Base-by-base conservation (phyloP, 1,140 invertebrate species). In the Euwallacea fornicatus region DNA sequence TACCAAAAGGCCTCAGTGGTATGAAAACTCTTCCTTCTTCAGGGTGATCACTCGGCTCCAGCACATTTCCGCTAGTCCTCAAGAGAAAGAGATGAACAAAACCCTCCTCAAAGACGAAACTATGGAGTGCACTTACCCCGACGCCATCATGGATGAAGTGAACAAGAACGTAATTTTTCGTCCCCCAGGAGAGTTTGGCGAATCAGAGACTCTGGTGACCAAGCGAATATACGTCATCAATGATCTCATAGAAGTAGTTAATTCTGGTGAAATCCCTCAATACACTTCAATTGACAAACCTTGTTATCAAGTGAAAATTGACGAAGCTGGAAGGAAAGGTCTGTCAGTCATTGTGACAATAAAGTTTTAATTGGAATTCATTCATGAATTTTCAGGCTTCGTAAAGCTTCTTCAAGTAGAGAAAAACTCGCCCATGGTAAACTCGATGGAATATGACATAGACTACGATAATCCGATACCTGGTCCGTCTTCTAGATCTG, bases 211-310 rank as follows among this genome's bases (percentile, higher is more conserved):
- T 0, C 76, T 93, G 8, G 83, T 86, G 13, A 81, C 87, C 0
- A 84, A 88, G 4, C 83, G 89, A 16, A 85, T 92, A 11, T 90
- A 87, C 65, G 83, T 92, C 33, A 85, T 90, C 2, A 89, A 91
- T 76, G 90, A 93, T 70, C 92, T 92, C 73, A 85, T 93, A 21
- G 90, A 93, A 74, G 86, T 92, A 3, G 85, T 85, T 8, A 86
- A 90, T 53, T 82, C 86, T 0, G 65, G 59, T 13, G 84, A 87
- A 58, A 85, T 89, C 73, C 82, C 82, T 9, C 84, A 88, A 44
- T 91, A 91, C 68, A 85, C 85, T 62, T 83, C 88, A 46, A 83
- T 85, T n/a, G 86, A 88, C 76, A 85, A 86, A 4, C 83, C 86
- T 0, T 85, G 84, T 56, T 89, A 90, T 76, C 88, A 87, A 75